Percentiles rank a stretch among this genome's conserved stretches.
Evolutionary conservation across 1,140 invertebrate genomes (phyloP).

Genomic region (Drosophila biarmipes): DNA sequence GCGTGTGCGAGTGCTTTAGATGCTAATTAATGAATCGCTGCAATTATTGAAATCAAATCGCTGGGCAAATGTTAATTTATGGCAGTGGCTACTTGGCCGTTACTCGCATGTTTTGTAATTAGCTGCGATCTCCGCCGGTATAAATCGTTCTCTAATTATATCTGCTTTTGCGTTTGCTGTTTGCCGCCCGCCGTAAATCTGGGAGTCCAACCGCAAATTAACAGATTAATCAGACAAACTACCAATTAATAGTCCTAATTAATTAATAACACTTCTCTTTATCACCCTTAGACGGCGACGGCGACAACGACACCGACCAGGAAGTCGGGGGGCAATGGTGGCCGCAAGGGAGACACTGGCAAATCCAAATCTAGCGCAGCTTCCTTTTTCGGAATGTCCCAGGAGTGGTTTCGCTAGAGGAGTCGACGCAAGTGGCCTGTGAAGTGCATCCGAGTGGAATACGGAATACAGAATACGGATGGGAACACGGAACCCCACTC

Average conservation of each 20-base stretch:
- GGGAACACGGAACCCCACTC: background rate
- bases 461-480: background rate
- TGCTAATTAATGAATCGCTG: conserved; percentile 79
- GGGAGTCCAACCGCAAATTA: conserved; percentile 61
- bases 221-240: conserved; percentile 79
- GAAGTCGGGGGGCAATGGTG: conserved; percentile 42
- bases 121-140: conserved; percentile 47
- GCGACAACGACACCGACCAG: conserved; percentile 42
- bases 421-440: conserved; percentile 61
- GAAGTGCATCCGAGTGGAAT: conserved; percentile 60
- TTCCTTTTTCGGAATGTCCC: conserved; percentile 91
- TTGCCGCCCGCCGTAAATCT: conserved; percentile 59
- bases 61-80: conserved; percentile 69
- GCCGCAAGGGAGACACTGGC: conserved; percentile 65
- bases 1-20: conserved; percentile 48
- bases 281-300: conserved; percentile 15
- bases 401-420: conserved; percentile 89
- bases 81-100: conserved; percentile 40
- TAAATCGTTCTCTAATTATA: conserved; percentile 71
- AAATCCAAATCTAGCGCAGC: conserved; percentile 86
- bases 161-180: conserved; percentile 38
- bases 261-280: conserved; percentile 67
- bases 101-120: conserved; percentile 72
- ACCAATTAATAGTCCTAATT: conserved; percentile 64
- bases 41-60: conserved; percentile 80